Base-by-base conservation (phyloP, 23 tunicate species). In the Ascidia mentula region DNA sequence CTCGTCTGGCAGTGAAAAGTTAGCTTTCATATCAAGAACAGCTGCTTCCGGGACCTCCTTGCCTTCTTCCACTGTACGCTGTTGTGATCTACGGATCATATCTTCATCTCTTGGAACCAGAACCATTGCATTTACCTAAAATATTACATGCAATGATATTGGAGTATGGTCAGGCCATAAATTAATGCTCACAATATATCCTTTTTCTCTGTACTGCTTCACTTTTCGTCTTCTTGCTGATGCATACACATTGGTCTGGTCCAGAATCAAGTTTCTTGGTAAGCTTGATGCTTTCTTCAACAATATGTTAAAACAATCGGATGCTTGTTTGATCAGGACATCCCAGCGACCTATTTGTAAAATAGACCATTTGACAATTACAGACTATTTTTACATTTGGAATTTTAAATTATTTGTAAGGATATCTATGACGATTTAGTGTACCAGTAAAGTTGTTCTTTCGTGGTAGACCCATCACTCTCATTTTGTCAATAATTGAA, bases 291-390 rank as follows among this genome's bases (percentile, higher is more conserved):
- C 97, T 79, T 87, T 87, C 42, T 87, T 87, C 69, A 92, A 61
- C 80, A 87, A 74, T 13, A 61, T 69, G 60, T 83, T 92, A 81
- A 92, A 92, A 72, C 97, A 92, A 18, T 92, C 89, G 0, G 92
- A 35, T 1, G 97, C 97, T 38, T 92, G 92, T 46, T 92, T 92
- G 61, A 92, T 92, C 17, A 92, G 60, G 53, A 87, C 89, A 69
- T 87, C 97, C 92, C 92, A 92, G 18, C 92, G 80, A 34, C 97
- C 97, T 92, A 37, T n/a, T n/a, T n/a, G n/a, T n/a, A n/a, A n/a
- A n/a, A n/a, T n/a, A n/a, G n/a, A n/a, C n/a, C n/a, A n/a, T n/a
- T n/a, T n/a, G n/a, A n/a, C n/a, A n/a, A n/a, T n/a, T n/a, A n/a
- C n/a, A n/a, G n/a, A n/a, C n/a, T n/a, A n/a, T n/a, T n/a, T n/a